Evolutionary conservation across 2,888 invertebrate species (phyloP), one percentile per base, ranked within the genome.

Genomic region (Dasypolia templi): DNA sequence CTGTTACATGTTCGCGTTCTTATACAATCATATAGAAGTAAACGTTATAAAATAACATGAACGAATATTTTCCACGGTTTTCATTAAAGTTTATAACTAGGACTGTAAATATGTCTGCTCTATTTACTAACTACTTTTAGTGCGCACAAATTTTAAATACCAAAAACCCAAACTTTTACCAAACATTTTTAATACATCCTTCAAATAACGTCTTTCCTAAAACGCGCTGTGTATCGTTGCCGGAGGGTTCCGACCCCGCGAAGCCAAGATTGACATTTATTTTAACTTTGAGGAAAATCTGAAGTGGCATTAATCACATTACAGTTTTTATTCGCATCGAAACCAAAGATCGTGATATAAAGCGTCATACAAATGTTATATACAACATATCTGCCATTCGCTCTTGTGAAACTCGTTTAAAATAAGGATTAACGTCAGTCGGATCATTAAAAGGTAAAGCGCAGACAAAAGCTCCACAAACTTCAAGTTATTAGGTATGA

Each of bases 211-310:
- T 39, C 22, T 77, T 82, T 64, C 26, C 29, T 58, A 77, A 66
- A 66, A 65, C 26, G 19, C 65, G 29, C 55, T 65, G 53, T 83
- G 39, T 67, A 68, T 80, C 68, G 67, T 46, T 68, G 80, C 83
- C 86, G 84, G 81, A 84, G 85, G 85, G 83, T 86, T 86, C 86
- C 90, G 86, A 88, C 87, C 88, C 87, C 87, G 79, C 84, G 84
- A 90, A 86, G 86, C 79, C 83, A 61, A 87, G 89, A 91, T 90
- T 90, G 89, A 88, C 86, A 87, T 89, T 88, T 89, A 89, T 89
- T 88, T 89, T 86, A 87, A 71, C 66, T 72, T 79, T 67, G 65
- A 72, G 35, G 68, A 79, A 83, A 72, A 83, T 64, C 63, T 79
- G 72, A 83, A 72, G 80, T 62, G 68, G 56, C 72, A 49, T 75